A percentile compares a stretch with the other conserved stretches of the same genome.
Evolutionary conservation across 2,113 vertebrate genomes (phyloP).

Genomic region (Amblyornis subalaris): DNA sequence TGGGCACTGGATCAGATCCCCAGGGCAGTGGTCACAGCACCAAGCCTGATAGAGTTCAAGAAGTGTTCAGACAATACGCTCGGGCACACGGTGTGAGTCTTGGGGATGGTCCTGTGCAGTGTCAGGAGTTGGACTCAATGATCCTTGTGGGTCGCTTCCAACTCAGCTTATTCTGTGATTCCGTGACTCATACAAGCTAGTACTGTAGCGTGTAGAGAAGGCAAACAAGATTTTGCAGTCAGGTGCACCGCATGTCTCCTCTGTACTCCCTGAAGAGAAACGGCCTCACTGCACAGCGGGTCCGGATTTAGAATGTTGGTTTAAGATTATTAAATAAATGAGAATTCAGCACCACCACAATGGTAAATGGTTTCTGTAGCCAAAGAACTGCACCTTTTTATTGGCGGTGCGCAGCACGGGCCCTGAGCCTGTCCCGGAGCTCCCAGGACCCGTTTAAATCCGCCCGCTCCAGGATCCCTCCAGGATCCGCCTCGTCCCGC

Average conservation of each 20-base stretch:
- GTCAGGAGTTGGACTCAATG: neutral
- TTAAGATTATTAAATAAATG: neutral
- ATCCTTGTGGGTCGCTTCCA: neutral
- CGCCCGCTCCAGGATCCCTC: no score
- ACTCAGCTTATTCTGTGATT: accelerated
- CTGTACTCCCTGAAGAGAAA: neutral
- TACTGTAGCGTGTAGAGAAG: accelerated
- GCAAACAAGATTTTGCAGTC: no score
- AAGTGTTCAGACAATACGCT: accelerated
- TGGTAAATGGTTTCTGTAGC: neutral
- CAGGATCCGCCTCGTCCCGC: neutral
- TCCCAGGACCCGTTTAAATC: no score
- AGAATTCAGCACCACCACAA: neutral
- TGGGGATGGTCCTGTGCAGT: neutral
- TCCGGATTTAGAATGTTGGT: neutral
- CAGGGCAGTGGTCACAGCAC: neutral
- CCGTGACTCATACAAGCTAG: neutral
- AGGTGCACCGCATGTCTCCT: neutral
- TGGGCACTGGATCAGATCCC: neutral
- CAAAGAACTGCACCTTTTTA: neutral
- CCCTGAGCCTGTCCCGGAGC: neutral
- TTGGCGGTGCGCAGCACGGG: neutral
- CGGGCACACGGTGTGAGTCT: accelerated
- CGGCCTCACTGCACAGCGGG: neutral
- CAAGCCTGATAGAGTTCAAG: neutral